phyloP scores from a whole-genome alignment of 2,113 vertebrate genomes.

The Epinephelus fuscoguttatus region DNA sequence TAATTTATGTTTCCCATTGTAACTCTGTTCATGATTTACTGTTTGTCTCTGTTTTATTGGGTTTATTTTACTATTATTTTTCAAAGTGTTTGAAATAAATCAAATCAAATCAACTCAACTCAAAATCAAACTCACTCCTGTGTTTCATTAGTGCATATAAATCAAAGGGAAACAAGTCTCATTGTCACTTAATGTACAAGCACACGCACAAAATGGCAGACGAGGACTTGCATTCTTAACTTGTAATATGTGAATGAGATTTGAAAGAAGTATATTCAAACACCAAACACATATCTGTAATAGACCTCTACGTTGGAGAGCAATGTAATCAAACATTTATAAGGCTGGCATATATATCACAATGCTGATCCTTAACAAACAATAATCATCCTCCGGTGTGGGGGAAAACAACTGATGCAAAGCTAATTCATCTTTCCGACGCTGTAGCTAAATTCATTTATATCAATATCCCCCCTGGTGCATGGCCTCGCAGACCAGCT shows the following conservation, averaged over 20 bases:
- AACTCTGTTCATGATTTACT: too few species aligned
- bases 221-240: background rate
- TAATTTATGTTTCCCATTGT: too few species aligned
- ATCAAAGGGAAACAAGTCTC: background rate
- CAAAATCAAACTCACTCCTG: background rate
- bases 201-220: background rate
- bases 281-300: background rate
- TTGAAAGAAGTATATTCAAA: background rate
- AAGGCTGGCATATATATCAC: conserved; percentile 10
- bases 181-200: background rate
- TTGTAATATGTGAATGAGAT: background rate
- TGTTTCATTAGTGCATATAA: background rate
- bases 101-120: background rate
- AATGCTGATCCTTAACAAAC: conserved; percentile 28
- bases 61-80: too few species aligned
- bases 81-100: too few species aligned
- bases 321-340: conserved; percentile 10
- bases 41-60: too few species aligned
- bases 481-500: conserved; percentile 9
- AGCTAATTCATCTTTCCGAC: conserved; percentile 39
- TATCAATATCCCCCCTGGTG: conserved; percentile 29
- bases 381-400: conserved; percentile 12
- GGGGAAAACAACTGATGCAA: conserved; percentile 30
- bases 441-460: conserved; percentile 24
- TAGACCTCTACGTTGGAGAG: background rate